phyloP scores from a whole-genome alignment of 1,140 invertebrate genomes.

The Lordiphosa collinella region DNA sequence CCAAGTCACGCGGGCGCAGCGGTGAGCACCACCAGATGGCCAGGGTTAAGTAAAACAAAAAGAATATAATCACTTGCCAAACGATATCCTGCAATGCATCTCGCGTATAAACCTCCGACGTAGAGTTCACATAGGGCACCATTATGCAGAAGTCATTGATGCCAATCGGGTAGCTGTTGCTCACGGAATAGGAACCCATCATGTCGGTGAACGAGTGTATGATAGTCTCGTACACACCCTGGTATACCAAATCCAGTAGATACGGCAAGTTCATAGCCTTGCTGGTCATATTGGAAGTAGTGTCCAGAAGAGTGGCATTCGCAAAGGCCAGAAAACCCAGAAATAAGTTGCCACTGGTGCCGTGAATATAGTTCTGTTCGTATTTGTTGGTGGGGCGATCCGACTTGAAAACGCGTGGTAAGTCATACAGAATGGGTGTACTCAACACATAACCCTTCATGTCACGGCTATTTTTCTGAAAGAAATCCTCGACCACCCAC shows the following conservation, averaged over 20 bases:
- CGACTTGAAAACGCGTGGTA: conserved; percentile 59
- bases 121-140: conserved; percentile 61
- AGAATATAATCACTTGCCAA: conserved; percentile 44
- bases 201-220: conserved; percentile 66
- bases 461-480: conserved; percentile 23
- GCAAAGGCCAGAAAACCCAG: conserved; percentile 49
- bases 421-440: conserved; percentile 52
- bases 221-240: conserved; percentile 61
- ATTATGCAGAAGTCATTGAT: conserved; percentile 73
- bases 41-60: conserved; percentile 40
- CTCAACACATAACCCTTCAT: conserved; percentile 50
- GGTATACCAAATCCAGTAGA: conserved; percentile 35
- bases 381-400: conserved; percentile 12
- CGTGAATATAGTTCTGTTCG: conserved; percentile 32
- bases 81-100: conserved; percentile 43
- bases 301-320: conserved; percentile 55
- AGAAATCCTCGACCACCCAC: conserved; percentile 48
- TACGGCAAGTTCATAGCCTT: conserved; percentile 31
- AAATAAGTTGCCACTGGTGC: conserved; percentile 61
- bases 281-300: conserved; percentile 13
- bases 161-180: conserved; percentile 64
- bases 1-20: conserved; percentile 37
- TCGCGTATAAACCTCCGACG: conserved; percentile 44
- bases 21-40: conserved; percentile 62
- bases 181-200: conserved; percentile 15